Conservation (phyloP, 2,113 vertebrate species). For the Antechinus flavipes region DNA sequence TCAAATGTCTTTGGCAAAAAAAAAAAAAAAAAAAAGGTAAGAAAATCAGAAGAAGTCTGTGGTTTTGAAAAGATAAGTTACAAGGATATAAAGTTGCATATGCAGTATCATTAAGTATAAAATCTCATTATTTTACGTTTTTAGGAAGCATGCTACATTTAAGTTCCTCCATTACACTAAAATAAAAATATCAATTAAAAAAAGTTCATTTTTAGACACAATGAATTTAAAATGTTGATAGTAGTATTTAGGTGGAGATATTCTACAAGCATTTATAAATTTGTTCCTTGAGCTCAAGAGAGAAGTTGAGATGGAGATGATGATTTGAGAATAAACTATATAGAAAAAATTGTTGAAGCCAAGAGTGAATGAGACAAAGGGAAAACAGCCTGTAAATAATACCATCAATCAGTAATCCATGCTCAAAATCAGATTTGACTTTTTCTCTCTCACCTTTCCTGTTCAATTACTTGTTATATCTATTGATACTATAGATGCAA, state of each 20-base stretch:
- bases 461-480: background rate
- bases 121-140: background rate
- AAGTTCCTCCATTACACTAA: background rate
- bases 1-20: background rate
- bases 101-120: background rate
- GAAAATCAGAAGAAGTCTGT: background rate
- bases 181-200: background rate
- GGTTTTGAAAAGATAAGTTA: background rate
- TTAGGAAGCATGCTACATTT: background rate
- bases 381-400: background rate
- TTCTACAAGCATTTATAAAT: background rate
- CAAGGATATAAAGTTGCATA: background rate
- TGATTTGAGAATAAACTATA: background rate
- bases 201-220: background rate
- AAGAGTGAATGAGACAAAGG: background rate
- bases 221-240: background rate
- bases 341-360: background rate
- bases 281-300: background rate
- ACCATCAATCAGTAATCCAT: background rate
- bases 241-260: background rate
- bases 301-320: background rate
- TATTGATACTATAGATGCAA: background rate
- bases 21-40: background rate
- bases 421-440: background rate
- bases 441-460: background rate